Evolutionary conservation across 2,113 vertebrate species (phyloP).

Genomic region (Tragelaphus buxtoni): DNA sequence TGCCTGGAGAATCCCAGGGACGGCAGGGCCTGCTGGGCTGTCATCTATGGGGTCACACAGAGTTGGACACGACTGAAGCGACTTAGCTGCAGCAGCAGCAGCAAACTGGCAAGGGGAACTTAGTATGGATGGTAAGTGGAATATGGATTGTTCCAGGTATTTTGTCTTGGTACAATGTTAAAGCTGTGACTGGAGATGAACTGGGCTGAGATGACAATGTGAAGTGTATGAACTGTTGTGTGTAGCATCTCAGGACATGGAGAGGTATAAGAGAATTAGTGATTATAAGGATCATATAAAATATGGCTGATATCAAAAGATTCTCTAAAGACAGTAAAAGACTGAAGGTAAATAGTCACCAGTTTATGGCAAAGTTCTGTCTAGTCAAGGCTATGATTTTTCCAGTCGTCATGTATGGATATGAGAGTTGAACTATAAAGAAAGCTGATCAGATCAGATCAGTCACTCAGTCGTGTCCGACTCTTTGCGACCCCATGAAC

Average conservation of each 20-base stretch:
- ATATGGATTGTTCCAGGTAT: not conserved
- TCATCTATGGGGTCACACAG: no score
- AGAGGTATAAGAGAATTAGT: not conserved
- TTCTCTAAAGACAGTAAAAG: not conserved
- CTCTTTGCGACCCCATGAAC: no score
- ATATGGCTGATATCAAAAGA: not conserved
- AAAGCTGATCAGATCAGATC: no score
- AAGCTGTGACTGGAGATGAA: not conserved
- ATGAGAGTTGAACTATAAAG: not conserved
- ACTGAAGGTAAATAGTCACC: not conserved
- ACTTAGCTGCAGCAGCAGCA: not conserved
- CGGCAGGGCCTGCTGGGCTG: no score
- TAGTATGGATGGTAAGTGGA: not conserved
- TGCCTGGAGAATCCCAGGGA: no score
- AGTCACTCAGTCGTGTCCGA: no score
- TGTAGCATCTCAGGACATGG: not conserved
- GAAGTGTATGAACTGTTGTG: not conserved
- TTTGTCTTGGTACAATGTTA: not conserved
- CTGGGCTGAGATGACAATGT: accelerated
- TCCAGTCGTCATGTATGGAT: not conserved
- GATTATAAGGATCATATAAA: not conserved
- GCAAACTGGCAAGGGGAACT: not conserved
- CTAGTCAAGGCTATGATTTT: not conserved
- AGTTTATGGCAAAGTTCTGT: not conserved
- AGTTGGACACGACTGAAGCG: no score